These are phyloP conservation scores for Minunthozetes semirufus DNA, from an alignment of 2,888 invertebrate genomes.

Conservation along the genomic window DNA sequence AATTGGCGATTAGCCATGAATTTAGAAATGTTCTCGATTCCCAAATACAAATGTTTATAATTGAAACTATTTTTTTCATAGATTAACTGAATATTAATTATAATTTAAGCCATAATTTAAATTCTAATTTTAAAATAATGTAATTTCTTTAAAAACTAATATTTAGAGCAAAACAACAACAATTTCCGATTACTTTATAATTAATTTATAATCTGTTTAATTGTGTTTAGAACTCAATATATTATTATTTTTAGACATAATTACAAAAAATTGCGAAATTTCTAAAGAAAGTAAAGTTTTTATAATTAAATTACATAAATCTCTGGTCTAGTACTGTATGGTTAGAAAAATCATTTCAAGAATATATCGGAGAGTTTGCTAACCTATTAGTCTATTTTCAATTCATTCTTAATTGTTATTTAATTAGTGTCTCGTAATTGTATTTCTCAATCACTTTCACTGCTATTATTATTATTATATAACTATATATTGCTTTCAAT, in stretches of 20 bases:
- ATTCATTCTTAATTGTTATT: not conserved
- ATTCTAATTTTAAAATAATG: not conserved
- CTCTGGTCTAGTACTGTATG: not conserved
- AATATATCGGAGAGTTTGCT: not conserved
- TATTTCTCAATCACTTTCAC: too few species aligned
- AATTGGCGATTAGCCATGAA: not conserved
- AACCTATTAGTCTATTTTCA: not conserved
- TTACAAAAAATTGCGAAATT: not conserved
- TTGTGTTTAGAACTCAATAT: not conserved
- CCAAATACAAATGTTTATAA: not conserved
- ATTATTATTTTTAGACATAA: slow-evolving; percentile 16
- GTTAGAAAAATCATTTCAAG: not conserved
- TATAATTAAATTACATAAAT: not conserved
- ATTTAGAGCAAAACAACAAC: slow-evolving; percentile 22
- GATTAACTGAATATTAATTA: not conserved
- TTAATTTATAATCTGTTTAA: not conserved
- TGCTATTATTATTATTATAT: too few species aligned
- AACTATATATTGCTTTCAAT: too few species aligned
- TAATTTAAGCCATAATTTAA: not conserved
- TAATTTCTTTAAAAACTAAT: not conserved
- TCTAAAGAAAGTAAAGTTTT: not conserved
- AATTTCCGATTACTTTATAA: not conserved
- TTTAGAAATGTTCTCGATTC: not conserved
- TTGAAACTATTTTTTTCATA: not conserved
- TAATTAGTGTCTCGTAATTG: not conserved